These are phyloP conservation scores for Chironomus riparius DNA, from an alignment of 2,888 invertebrate species.

Conservation along the genomic window DNA sequence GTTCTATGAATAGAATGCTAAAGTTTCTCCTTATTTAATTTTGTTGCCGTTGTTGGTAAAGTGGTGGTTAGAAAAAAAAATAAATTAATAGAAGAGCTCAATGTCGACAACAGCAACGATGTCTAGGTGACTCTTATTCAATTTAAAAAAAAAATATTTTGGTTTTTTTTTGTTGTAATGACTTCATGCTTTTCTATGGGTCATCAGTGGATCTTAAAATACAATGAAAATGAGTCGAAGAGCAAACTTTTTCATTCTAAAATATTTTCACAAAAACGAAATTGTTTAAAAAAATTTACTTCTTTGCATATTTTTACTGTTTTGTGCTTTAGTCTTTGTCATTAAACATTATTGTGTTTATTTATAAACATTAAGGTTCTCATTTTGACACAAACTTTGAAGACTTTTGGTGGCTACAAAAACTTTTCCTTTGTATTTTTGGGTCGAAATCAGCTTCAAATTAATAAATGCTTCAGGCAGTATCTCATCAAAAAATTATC, in stretches of 20 bases:
- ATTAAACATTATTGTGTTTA: not conserved
- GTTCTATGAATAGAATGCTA: not conserved
- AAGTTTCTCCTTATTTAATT: too few relatives aligned
- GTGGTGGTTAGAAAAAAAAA: too few relatives aligned
- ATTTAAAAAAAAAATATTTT: not conserved
- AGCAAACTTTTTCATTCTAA: too few relatives aligned
- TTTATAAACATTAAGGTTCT: too few relatives aligned
- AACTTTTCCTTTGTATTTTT: not conserved
- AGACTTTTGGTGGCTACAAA: not conserved
- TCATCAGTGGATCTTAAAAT: not conserved
- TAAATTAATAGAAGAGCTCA: not conserved
- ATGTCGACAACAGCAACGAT: not conserved
- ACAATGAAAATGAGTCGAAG: too few relatives aligned
- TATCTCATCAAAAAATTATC: too few relatives aligned
- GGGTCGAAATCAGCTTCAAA: not conserved
- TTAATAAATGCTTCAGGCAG: too few relatives aligned
- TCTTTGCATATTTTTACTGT: not conserved
- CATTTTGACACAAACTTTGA: too few relatives aligned
- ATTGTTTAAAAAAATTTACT: too few relatives aligned
- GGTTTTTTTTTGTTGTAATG: not conserved
- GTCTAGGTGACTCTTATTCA: not conserved
- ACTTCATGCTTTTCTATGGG: not conserved
- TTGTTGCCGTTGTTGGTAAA: too few relatives aligned
- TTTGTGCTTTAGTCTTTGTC: not conserved
- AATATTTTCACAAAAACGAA: too few relatives aligned